phyloP scores from a whole-genome alignment of 2,888 invertebrate species.

The Troglohyphantes excavatus region DNA sequence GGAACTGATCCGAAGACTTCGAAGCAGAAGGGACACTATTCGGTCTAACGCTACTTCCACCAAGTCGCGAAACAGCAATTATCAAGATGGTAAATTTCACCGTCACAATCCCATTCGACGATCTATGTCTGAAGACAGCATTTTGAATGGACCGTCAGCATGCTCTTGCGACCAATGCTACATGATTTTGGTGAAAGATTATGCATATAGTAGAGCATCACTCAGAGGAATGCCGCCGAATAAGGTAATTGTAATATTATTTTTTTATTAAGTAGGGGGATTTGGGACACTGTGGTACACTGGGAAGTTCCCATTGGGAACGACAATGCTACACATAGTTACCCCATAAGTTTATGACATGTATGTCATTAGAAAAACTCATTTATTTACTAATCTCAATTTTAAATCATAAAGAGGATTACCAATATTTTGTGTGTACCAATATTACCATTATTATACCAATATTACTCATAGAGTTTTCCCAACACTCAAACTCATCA shows the following conservation, averaged over 20 bases:
- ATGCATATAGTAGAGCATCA: slow-evolving; percentile 65
- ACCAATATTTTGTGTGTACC: too few relatives aligned
- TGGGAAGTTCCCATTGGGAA: too few relatives aligned
- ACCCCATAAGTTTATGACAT: too few relatives aligned
- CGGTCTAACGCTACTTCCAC: slow-evolving; percentile 33
- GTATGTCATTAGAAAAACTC: too few relatives aligned
- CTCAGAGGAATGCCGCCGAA: slow-evolving; percentile 43
- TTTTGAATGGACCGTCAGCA: slow-evolving; percentile 25
- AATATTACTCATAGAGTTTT: too few relatives aligned
- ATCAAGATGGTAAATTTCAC: slow-evolving; percentile 34
- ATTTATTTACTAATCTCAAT: too few relatives aligned
- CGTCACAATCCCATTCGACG: slow-evolving; percentile 39
- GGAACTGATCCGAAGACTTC: slow-evolving; percentile 47
- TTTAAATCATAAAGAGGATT: too few relatives aligned
- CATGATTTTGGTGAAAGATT: slow-evolving; percentile 41
- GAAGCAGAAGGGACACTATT: slow-evolving; percentile 35
- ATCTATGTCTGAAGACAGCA: slow-evolving; percentile 63
- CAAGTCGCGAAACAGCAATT: slow-evolving; percentile 13
- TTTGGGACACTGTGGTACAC: too few relatives aligned
- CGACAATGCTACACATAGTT: too few relatives aligned
- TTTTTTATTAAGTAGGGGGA: too few relatives aligned
- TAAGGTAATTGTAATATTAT: slow-evolving; percentile 44
- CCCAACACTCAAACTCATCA: too few relatives aligned
- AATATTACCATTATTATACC: too few relatives aligned
- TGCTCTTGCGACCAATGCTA: slow-evolving; percentile 70